Evolutionary conservation across 2,888 invertebrate genomes (phyloP).

Genomic region (Masnerella sp.): DNA sequence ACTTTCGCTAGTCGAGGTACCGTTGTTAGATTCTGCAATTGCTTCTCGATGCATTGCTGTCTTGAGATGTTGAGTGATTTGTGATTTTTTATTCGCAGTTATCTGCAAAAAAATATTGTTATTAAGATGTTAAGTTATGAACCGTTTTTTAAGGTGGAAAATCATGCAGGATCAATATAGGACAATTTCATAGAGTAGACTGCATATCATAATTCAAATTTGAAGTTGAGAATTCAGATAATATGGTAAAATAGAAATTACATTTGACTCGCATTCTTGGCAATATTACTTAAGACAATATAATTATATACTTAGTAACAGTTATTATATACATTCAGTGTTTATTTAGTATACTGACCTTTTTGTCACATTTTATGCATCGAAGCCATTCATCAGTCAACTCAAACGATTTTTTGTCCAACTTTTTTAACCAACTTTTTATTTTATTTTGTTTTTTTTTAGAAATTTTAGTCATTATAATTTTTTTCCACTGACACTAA

Average conservation of each 20-base stretch:
- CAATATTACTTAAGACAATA: neutral
- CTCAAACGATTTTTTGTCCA: neutral
- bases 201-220: too few species aligned
- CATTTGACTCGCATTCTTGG: neutral
- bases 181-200: too few species aligned
- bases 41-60: constrained; percentile 1
- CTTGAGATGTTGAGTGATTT: neutral
- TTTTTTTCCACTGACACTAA: neutral
- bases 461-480: neutral
- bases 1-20: neutral
- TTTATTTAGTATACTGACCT: too few species aligned
- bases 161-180: too few species aligned
- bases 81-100: neutral
- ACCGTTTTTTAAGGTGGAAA: too few species aligned
- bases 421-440: neutral
- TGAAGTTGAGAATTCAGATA: too few species aligned
- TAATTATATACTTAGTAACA: neutral
- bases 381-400: neutral
- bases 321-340: neutral
- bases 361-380: neutral
- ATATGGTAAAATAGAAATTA: too few species aligned
- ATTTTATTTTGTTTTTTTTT: neutral
- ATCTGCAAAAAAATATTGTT: neutral
- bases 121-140: too few species aligned
- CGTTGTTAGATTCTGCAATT: neutral